Evolutionary conservation across 2,797 vertebrate genomes (phyloP).

Genomic region (Sebastes trivittatus): DNA sequence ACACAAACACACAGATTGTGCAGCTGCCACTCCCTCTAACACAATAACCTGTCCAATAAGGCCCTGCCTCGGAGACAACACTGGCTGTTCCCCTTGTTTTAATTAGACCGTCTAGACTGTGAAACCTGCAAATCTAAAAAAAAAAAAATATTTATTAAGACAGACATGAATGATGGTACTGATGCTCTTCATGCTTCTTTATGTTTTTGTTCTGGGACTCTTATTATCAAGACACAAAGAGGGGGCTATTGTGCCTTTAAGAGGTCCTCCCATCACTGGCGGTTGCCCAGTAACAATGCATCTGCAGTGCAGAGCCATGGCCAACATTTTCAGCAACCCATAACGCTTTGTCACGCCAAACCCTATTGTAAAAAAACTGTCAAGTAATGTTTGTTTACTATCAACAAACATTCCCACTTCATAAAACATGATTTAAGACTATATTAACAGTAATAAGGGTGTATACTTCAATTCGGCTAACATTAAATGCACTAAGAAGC

Average conservation of each 20-base stretch:
- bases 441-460: background rate
- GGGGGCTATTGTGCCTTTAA: constrained; percentile 65
- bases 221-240: constrained; percentile 8
- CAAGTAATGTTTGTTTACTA: background rate
- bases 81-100: constrained; percentile 21
- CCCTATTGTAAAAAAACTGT: background rate
- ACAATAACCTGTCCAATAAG: constrained; percentile 46
- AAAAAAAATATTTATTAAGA: too few species aligned
- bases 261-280: constrained; percentile 60
- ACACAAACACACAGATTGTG: background rate
- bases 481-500: background rate
- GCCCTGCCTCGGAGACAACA: constrained; percentile 5
- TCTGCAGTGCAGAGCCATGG: constrained; percentile 80
- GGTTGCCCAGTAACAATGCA: constrained; percentile 71
- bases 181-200: background rate
- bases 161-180: background rate
- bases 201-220: constrained; percentile 4
- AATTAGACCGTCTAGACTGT: background rate
- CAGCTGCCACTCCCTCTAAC: constrained; percentile 57
- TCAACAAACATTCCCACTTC: background rate
- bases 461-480: background rate
- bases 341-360: constrained; percentile 2
- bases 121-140: background rate
- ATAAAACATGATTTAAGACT: background rate
- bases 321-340: constrained; percentile 37